Evolutionary conservation across 2,797 vertebrate genomes (phyloP).

Genomic region (Neosilurus hyrtlii): DNA sequence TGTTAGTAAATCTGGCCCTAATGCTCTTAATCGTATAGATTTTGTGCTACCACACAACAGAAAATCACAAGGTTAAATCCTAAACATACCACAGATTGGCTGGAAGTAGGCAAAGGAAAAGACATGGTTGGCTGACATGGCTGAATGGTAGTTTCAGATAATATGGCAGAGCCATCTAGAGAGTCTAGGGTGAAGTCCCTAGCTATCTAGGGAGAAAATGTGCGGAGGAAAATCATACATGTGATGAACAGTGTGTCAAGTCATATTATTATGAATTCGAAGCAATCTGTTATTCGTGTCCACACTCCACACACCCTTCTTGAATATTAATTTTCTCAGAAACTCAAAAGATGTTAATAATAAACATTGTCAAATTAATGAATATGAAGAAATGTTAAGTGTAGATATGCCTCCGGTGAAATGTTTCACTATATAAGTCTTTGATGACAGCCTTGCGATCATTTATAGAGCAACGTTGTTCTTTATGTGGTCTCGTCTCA

Average conservation of each 20-base stretch:
- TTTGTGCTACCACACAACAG: neutral
- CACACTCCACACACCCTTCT: neutral
- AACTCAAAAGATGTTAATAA: neutral
- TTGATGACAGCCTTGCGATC: neutral
- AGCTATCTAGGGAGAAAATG: neutral
- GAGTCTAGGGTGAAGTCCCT: no score
- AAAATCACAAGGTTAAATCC: neutral
- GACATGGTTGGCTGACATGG: neutral
- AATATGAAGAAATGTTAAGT: no score
- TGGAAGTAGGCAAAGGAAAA: neutral
- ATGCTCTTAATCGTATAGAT: no score
- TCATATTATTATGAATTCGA: neutral
- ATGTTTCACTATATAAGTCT: neutral
- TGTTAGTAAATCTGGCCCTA: no score
- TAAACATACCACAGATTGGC: neutral
- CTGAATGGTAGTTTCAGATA: neutral
- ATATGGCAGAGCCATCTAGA: neutral
- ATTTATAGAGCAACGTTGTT: neutral
- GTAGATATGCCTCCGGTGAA: neutral
- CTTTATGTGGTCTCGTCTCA: constrained; percentile 49
- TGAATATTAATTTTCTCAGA: neutral
- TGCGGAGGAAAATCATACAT: neutral
- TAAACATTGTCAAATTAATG: neutral
- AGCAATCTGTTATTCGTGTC: neutral
- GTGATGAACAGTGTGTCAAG: neutral